Base-by-base conservation (phyloP, 2,113 vertebrate species). In the Pterocles burchelli region DNA sequence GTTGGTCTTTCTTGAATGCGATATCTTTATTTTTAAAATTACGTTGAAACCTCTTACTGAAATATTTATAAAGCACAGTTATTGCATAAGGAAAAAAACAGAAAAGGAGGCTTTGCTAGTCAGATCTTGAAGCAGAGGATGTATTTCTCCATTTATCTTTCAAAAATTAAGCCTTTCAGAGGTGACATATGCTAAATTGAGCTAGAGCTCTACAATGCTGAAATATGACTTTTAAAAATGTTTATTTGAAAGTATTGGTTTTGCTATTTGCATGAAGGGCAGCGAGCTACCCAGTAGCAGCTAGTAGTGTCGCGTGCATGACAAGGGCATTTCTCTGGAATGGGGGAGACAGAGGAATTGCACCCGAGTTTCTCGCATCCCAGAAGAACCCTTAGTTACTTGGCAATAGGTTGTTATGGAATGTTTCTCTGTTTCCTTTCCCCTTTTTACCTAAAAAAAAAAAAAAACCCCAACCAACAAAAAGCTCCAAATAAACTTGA, bases 61-160 rank as follows among this genome's bases (percentile, higher is more conserved):
- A 97, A 93, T 96, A 95, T 95, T 94, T 92, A 95, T 93, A 59
- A 82, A 71, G 55, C 51, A 65, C 62, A 90, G 90, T 83, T 62
- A 92, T 49, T 90, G 63, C 29, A 6, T 92, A 91, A 95, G 43
- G 22, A 29, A 77, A 77, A 63, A 93, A 71, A 8, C 26, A 46
- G 55, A 58, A 83, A 90, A n/a, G 18, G 31, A 78, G 33, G 24
- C 80, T 20, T 51, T 71, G 29, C 22, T 82, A 88, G 59, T 41
- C 19, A 43, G 29, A 0, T 83, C 38, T 81, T 59, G 58, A 82
- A 73, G 41, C 14, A 66, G 28, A 62, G 28, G 22, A 54, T 80
- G 22, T 74, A 86, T 28, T 57, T 95, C 36, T 55, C 12, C 29
- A 45, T 63, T 84, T 90, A 54, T 77, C 43, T 91, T 85, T 73